A percentile compares a stretch with the other conserved stretches of the same genome.
phyloP scores from a whole-genome alignment of 2,113 vertebrate genomes.

The Cyprinodon variegatus region DNA sequence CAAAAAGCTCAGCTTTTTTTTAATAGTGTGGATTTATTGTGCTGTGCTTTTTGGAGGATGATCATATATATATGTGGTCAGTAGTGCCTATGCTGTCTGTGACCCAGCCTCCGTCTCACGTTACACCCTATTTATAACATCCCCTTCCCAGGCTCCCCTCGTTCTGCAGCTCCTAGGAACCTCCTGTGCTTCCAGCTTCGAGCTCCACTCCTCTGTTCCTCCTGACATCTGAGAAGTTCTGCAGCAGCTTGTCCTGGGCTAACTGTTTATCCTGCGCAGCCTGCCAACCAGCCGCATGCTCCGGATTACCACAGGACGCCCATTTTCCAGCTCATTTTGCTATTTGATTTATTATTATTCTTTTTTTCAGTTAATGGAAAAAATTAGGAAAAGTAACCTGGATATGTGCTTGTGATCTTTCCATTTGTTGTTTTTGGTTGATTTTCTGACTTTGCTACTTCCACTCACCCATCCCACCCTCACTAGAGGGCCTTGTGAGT shows the following conservation, averaged over 20 bases:
- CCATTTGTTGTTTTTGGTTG: slow-evolving; percentile 13
- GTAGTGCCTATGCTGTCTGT: slow-evolving; percentile 82
- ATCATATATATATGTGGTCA: slow-evolving; percentile 90
- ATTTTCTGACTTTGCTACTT: slow-evolving; percentile 38
- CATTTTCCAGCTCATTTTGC: slow-evolving; percentile 47
- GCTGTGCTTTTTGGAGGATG: slow-evolving; percentile 83
- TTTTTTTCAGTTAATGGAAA: slow-evolving; percentile 61
- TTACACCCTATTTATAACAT: slow-evolving; percentile 99
- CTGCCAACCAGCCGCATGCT: slow-evolving; percentile 82
- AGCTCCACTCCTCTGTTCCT: slow-evolving; percentile 83
- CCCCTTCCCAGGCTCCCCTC: slow-evolving; percentile 87
- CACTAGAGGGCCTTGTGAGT: slow-evolving; percentile 66
- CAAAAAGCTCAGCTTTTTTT: slow-evolving; percentile 73
- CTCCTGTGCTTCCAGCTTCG: slow-evolving; percentile 84
- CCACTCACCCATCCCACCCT: slow-evolving; percentile 39
- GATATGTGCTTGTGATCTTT: slow-evolving; percentile 61
- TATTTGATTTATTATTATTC: slow-evolving; percentile 45
- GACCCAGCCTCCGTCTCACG: slow-evolving; percentile 98
- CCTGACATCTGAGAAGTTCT: slow-evolving; percentile 87
- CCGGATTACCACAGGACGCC: slow-evolving; percentile 83
- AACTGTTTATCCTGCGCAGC: slow-evolving; percentile 82
- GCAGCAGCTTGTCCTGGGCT: slow-evolving; percentile 81
- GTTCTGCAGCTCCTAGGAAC: slow-evolving; percentile 87
- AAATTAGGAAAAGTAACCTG: slow-evolving; percentile 52
- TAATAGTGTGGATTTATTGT: slow-evolving; percentile 78